Evolutionary conservation across 53 echinoderm and acorn worm genomes (phyloP).

Genomic region (Paracentrotus lividus): DNA sequence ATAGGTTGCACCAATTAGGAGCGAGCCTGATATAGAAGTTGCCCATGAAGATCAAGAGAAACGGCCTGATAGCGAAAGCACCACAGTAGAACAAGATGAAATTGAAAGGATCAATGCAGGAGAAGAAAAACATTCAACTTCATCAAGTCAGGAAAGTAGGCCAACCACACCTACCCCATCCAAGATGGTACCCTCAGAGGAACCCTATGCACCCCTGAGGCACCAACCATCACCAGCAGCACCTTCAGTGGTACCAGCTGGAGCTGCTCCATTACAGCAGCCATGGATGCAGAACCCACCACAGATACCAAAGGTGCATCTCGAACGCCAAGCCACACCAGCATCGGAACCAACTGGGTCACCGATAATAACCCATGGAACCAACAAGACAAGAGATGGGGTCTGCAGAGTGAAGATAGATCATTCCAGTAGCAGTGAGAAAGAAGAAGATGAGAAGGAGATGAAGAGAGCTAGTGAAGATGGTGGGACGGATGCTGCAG

Average conservation of each 20-base stretch:
- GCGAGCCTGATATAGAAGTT: slow-evolving; percentile 43
- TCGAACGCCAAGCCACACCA: slow-evolving; percentile 23
- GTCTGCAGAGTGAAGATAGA: slow-evolving; percentile 59
- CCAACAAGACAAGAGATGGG: background rate
- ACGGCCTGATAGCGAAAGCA: slow-evolving; percentile 49
- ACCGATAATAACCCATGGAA: background rate
- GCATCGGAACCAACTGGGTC: slow-evolving; percentile 9
- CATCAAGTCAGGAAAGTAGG: background rate
- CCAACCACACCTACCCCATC: background rate
- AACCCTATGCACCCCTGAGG: background rate
- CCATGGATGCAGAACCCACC: background rate
- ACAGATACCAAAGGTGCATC: slow-evolving; percentile 9
- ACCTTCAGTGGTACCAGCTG: background rate
- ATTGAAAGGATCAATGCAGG: background rate
- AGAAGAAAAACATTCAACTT: background rate
- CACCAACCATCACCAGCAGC: slow-evolving; percentile 13
- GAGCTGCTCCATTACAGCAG: background rate
- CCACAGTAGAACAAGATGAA: slow-evolving; percentile 18
- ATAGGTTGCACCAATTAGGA: slow-evolving; percentile 27
- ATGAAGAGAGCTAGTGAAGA: background rate
- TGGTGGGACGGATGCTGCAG: background rate
- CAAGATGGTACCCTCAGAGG: background rate
- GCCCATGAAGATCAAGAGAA: slow-evolving; percentile 54
- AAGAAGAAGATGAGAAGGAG: slow-evolving; percentile 40
- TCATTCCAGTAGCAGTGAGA: background rate